Evolutionary conservation across 2,113 vertebrate genomes (phyloP), one percentile per base, ranked within the genome.

Genomic region (Clarias macrocephalus): DNA sequence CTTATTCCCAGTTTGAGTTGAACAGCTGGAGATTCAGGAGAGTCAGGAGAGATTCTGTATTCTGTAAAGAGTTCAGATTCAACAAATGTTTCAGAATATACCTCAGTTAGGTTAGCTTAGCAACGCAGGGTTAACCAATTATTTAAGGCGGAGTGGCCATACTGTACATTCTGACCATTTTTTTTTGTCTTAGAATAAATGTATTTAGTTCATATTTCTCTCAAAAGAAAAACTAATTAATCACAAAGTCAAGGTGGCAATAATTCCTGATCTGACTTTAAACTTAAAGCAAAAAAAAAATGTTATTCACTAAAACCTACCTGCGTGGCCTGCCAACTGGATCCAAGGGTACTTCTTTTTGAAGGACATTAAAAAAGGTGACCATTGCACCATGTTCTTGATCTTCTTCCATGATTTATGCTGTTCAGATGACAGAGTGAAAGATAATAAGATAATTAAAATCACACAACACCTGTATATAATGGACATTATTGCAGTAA

Each of bases 331-430:
- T 0, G 98, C 98, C 92, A 99, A 95, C 93, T 99, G 98, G 90
- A 99, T 97, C 98, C 98, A 99, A 84, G 98, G 98, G 88, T 99
- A 99, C 88, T 99, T 99, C 95, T 99, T 99, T 95, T 99, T 99
- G 96, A 99, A 99, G 93, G 98, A 99, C 97, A 99, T 99, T 85
- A 99, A 96, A 88, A 99, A 98, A 0, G 98, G 98, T 2, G 98
- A 99, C 98, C 98, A 99, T 87, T 99, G 97, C 90, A 99, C 97
- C 97, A 99, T 98, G 94, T 99, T 99, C 90, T 99, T 99, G 92
- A 99, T 99, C 93, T 99, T 99, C 94, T 97, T 95, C 98, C 98
- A 99, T 93, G 98, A 99, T 90, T 99, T 99, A 95, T 97, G 97
- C 98, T 99, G 88, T 82, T 92, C 13, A 82, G 48, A 57, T 91